These are phyloP conservation scores for Drosophila kokeensis DNA, from an alignment of 2,888 invertebrate species.

Conservation along the genomic window DNA sequence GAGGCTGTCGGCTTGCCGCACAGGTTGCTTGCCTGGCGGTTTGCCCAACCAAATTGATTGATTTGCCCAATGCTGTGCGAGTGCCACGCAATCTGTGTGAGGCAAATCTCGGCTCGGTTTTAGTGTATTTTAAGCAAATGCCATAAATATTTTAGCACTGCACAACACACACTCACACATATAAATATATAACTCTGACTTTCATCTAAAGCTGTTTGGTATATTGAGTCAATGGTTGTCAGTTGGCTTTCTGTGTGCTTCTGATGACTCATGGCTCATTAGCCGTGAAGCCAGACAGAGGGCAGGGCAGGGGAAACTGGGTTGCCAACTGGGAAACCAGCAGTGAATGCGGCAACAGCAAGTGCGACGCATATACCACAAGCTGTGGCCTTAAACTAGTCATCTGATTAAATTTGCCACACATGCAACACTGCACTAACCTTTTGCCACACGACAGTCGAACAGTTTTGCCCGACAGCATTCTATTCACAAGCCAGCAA, in stretches of 20 bases:
- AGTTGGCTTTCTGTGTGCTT: conserved; percentile 16
- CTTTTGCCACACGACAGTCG: conserved; percentile 14
- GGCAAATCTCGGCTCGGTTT: conserved; percentile 14
- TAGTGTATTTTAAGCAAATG: conserved; percentile 54
- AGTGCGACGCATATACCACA: conserved; percentile 4
- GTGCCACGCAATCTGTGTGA: conserved; percentile 4
- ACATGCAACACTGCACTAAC: background rate
- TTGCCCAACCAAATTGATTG: conserved; percentile 41
- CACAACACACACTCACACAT: conserved; percentile 18
- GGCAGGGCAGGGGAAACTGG: background rate
- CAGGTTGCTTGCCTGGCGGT: conserved; percentile 3
- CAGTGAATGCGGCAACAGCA: conserved; percentile 18
- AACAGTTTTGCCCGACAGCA: background rate
- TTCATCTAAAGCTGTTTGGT: conserved; percentile 22
- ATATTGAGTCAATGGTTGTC: background rate
- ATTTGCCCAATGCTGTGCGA: conserved; percentile 26
- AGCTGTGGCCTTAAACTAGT: conserved; percentile 19
- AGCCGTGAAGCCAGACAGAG: conserved; percentile 32
- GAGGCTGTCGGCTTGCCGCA: conserved; percentile 27
- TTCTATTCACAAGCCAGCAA: background rate
- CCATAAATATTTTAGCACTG: conserved; percentile 60
- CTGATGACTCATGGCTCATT: conserved; percentile 62
- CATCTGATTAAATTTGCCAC: conserved; percentile 13
- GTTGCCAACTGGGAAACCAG: conserved; percentile 14
- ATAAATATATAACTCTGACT: conserved; percentile 37